Evolutionary conservation across 2,113 vertebrate genomes (phyloP).

Genomic region (Malurus alboscapulatus): DNA sequence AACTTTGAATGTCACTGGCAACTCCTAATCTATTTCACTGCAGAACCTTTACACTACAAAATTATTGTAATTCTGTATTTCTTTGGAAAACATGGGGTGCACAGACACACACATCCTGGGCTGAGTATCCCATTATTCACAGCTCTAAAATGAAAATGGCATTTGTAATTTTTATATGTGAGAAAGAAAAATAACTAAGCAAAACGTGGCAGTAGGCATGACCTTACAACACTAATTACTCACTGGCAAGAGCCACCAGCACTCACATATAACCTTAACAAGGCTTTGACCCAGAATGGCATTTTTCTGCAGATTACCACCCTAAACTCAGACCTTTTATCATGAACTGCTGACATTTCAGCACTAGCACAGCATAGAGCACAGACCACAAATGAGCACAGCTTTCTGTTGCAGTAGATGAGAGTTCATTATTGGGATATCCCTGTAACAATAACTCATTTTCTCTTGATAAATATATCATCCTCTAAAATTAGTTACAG

Average conservation of each 20-base stretch:
- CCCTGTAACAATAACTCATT: background rate
- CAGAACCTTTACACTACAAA: background rate
- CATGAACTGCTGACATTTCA: background rate
- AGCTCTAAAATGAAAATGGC: background rate
- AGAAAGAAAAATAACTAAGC: background rate
- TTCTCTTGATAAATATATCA: background rate
- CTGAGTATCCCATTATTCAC: background rate
- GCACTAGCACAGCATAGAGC: background rate
- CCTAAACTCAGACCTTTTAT: background rate
- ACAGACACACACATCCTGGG: background rate
- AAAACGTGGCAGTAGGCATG: background rate
- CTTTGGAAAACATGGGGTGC: background rate
- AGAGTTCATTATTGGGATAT: background rate
- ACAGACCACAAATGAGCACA: accelerated
- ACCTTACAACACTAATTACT: background rate
- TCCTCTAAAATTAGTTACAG: background rate
- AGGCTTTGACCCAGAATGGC: background rate
- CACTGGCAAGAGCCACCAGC: background rate
- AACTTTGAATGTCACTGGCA: background rate
- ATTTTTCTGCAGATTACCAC: background rate
- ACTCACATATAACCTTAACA: background rate
- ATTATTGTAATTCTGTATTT: background rate
- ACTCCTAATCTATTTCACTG: background rate
- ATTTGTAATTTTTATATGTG: background rate
- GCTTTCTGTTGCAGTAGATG: background rate